These are phyloP conservation scores for Spisula subtruncata DNA, from an alignment of 2,888 invertebrate genomes.

Conservation along the genomic window DNA sequence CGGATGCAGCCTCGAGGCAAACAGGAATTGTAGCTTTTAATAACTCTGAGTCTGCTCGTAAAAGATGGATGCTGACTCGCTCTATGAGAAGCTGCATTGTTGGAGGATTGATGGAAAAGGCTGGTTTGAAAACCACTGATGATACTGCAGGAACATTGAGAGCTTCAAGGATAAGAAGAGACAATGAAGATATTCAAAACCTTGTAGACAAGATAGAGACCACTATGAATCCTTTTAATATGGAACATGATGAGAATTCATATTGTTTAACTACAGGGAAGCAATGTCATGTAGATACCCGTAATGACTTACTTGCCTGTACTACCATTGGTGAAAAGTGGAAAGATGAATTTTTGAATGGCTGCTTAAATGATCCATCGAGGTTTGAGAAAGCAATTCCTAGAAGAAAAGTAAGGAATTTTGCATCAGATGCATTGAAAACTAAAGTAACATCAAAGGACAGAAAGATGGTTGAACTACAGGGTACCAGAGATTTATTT, in stretches of 20 bases:
- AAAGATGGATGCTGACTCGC: slow-evolving; percentile 42
- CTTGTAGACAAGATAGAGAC: neutral
- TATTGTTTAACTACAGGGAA: slow-evolving; percentile 20
- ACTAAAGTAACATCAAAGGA: slow-evolving; percentile 18
- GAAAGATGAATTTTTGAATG: neutral
- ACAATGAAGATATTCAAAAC: neutral
- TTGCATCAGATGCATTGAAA: slow-evolving; percentile 4
- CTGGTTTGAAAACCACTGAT: slow-evolving; percentile 3
- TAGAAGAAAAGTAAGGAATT: slow-evolving; percentile 6
- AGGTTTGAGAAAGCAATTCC: neutral
- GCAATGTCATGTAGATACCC: neutral
- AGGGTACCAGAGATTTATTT: slow-evolving; percentile 24
- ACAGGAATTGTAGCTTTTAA: slow-evolving; percentile 38
- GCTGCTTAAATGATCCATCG: neutral
- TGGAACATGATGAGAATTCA: neutral
- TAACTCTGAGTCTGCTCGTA: slow-evolving; percentile 24
- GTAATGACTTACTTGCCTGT: neutral
- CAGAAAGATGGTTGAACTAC: slow-evolving; percentile 18
- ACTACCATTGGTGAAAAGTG: neutral
- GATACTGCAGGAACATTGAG: neutral
- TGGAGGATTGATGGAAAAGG: neutral
- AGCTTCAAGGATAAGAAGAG: neutral
- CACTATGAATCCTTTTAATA: neutral
- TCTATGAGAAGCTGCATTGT: slow-evolving; percentile 21
- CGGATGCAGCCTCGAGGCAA: slow-evolving; percentile 46